Evolutionary conservation across 2,797 vertebrate genomes (phyloP).

Genomic region (Potorous gilbertii): DNA sequence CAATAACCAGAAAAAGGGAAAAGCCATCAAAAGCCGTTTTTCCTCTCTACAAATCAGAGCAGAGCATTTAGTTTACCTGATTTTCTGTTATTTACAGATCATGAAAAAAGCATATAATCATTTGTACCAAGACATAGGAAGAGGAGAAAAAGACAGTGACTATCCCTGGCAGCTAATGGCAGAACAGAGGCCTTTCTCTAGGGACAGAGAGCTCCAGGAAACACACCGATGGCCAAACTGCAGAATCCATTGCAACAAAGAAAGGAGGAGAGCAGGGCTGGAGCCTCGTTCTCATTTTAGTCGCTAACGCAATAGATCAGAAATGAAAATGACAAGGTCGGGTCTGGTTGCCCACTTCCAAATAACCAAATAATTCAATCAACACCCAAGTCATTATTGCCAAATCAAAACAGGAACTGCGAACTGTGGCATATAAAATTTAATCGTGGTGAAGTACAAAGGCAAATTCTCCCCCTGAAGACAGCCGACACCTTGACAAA

Average conservation of each 20-base stretch:
- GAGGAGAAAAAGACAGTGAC: not conserved
- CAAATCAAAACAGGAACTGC: conserved; percentile 47
- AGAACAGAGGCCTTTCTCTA: not conserved
- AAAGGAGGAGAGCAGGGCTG: not conserved
- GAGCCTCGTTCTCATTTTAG: not conserved
- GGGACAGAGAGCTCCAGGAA: not conserved
- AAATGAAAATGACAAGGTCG: conserved; percentile 28
- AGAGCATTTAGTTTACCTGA: not conserved
- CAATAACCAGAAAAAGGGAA: not conserved
- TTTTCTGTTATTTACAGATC: not conserved
- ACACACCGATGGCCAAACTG: conserved; percentile 3
- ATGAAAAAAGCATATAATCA: not conserved
- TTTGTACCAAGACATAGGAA: not conserved
- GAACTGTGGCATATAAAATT: conserved; percentile 29
- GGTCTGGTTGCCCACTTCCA: not conserved
- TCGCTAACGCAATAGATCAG: not conserved
- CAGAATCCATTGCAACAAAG: conserved; percentile 28
- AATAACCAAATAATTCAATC: conserved; percentile 19
- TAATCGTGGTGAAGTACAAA: conserved; percentile 1
- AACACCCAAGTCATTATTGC: conserved; percentile 26
- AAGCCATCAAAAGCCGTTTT: not conserved
- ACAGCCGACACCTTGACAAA: conserved; percentile 40
- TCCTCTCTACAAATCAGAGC: not conserved
- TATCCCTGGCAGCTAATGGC: not conserved
- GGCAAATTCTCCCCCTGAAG: conserved; percentile 17